Conservation (phyloP, 2,797 vertebrate species). For the Saguinus oedipus region DNA sequence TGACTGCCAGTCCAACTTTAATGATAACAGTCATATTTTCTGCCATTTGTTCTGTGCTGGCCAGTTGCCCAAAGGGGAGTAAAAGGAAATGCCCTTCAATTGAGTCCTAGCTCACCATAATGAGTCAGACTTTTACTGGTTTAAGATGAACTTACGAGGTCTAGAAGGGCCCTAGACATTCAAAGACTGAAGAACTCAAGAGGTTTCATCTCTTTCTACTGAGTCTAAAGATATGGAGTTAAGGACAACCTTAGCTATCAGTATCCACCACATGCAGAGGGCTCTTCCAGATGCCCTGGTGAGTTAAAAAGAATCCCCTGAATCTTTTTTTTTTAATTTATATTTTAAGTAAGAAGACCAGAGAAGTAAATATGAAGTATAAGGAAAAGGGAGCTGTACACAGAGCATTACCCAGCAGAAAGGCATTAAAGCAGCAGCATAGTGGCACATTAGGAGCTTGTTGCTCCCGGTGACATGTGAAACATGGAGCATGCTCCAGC, state of each 20-base stretch:
- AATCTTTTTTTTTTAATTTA: background rate
- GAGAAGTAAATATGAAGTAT: background rate
- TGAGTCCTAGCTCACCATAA: background rate
- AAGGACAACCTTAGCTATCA: background rate
- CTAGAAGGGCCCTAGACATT: background rate
- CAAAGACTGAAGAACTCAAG: constrained; percentile 15
- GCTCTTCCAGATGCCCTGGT: background rate
- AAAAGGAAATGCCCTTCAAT: background rate
- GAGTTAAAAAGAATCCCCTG: constrained; percentile 23
- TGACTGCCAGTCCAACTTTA: background rate
- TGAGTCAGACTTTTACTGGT: background rate
- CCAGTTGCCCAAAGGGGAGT: constrained; percentile 1
- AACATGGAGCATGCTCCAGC: background rate
- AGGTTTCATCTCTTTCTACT: background rate
- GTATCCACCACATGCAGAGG: background rate
- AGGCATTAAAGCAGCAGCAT: background rate
- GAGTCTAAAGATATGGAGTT: background rate
- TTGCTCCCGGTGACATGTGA: background rate
- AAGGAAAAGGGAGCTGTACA: background rate
- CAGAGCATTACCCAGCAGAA: background rate
- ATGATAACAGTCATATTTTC: background rate
- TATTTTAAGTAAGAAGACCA: constrained; percentile 10
- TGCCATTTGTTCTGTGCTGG: background rate
- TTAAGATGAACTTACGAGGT: background rate
- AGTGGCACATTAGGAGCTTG: background rate